Conservation (phyloP, 2,888 invertebrate genomes). For the Parthenolecanium corni region DNA sequence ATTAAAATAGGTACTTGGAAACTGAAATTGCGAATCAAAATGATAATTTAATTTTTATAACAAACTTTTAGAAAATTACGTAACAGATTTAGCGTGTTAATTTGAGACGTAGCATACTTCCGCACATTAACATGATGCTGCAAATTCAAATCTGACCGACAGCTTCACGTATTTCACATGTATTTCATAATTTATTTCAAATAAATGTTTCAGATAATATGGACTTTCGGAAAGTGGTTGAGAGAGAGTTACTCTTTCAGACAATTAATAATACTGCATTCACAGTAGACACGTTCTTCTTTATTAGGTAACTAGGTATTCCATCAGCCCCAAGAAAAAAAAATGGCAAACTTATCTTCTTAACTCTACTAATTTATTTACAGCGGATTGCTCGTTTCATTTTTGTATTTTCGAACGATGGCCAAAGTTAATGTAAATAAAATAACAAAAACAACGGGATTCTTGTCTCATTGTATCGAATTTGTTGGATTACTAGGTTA, state of each 20-base stretch:
- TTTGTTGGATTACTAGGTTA: conserved; percentile 48
- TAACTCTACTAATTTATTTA: conserved; percentile 34
- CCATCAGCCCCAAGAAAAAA: conserved; percentile 37
- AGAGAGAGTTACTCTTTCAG: conserved; percentile 66
- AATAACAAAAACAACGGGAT: conserved; percentile 35
- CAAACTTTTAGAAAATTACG: too few species aligned
- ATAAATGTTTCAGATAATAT: conserved; percentile 56
- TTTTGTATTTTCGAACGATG: conserved; percentile 55
- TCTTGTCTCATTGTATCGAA: conserved; percentile 39
- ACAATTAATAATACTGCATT: conserved; percentile 66
- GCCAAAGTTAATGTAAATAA: conserved; percentile 35
- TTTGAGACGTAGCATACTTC: too few species aligned
- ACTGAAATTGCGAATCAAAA: too few species aligned
- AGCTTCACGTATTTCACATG: too few species aligned
- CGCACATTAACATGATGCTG: too few species aligned
- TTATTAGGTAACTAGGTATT: conserved; percentile 44
- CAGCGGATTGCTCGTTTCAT: conserved; percentile 71
- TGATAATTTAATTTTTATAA: too few species aligned
- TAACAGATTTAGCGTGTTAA: too few species aligned
- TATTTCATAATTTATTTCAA: too few species aligned
- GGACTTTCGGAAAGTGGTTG: conserved; percentile 55
- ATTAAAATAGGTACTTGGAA: too few species aligned
- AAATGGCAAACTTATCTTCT: conserved; percentile 62
- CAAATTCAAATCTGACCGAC: too few species aligned
- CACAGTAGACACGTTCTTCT: conserved; percentile 74